Base-by-base conservation (phyloP, 2,888 invertebrate genomes). In the Conchocele bisecta region DNA sequence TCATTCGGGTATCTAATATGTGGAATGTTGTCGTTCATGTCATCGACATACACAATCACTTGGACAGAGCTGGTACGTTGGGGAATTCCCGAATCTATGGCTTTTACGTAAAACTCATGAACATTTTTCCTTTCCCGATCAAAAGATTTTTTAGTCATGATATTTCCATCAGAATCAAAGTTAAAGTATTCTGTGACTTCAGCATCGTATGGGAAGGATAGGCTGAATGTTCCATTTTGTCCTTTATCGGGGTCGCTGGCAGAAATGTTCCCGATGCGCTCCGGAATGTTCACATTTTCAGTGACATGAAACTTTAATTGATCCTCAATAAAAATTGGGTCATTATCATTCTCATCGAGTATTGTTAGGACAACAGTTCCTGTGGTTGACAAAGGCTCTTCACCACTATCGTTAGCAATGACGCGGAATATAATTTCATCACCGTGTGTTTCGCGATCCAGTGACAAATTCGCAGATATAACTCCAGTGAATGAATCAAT, bases 1-100 rank as follows among this genome's bases (percentile, higher is more conserved):
- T 68, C 64, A 22, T 74, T 82, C 1, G 86, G 87, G 41, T 83
- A 87, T 5, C 72, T 65, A 37, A 89, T 86, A 13, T 79, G 60
- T 0, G 89, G 89, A 1, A 61, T 31, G 54, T 89, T 85, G 54
- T 89, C 89, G 53, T 89, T 89, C 13, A 83, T 71, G 57, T 89
- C 89, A 9, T 74, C 64, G 0, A 89, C 81, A 33, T 77, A 71
- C 9, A 89, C 70, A 9, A 63, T 75, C 0, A 89, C 81, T 3
- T 66, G 73, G 3, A 82, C 82, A 5, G 86, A 82, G 33, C 83
- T 79, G 29, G 84, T 50, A 4, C 85, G 83, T 6, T 73, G 48
- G n/a, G n/a, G n/a, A n/a, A n/a, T n/a, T 6, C 90, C 89, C 29
- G 79, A 74, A 63, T 89, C 89, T 11, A 59, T 77, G 2, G 85